These are phyloP conservation scores for Haliaeetus leucogaster DNA, from an alignment of 2,113 vertebrate genomes.

Conservation along the genomic window DNA sequence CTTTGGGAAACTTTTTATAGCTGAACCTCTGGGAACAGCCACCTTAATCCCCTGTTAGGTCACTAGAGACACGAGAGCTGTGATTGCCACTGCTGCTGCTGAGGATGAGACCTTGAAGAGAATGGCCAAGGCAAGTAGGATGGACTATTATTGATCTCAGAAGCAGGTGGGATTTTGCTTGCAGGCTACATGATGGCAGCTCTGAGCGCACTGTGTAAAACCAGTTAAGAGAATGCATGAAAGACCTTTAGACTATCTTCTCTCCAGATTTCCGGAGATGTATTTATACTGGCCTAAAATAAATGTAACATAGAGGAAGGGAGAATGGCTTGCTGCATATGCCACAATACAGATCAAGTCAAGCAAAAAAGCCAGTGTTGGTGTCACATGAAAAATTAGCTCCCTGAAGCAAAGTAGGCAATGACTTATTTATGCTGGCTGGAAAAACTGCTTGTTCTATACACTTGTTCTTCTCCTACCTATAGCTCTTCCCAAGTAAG, in stretches of 20 bases:
- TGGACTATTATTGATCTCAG: neutral
- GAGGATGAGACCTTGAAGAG: neutral
- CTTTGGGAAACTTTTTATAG: neutral
- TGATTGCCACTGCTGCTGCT: neutral
- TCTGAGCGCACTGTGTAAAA: accelerated
- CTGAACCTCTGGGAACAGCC: neutral
- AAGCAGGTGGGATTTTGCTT: neutral
- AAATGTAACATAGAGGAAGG: neutral
- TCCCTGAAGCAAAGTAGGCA: slow-evolving; percentile 56
- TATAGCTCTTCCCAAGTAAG: neutral
- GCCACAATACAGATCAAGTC: slow-evolving; percentile 53
- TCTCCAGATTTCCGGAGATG: neutral
- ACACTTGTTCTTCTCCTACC: neutral
- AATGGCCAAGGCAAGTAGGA: neutral
- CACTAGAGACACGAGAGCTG: neutral
- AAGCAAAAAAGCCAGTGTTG: slow-evolving; percentile 49
- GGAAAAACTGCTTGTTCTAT: neutral
- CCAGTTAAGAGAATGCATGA: neutral
- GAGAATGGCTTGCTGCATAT: slow-evolving; percentile 48
- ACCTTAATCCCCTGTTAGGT: neutral
- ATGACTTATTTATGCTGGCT: neutral
- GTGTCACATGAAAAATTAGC: slow-evolving; percentile 66
- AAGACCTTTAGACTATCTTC: neutral
- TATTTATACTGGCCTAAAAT: neutral
- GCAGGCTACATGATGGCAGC: neutral